Evolutionary conservation across 1,140 invertebrate genomes (phyloP).

Genomic region (Procambarus clarkii): DNA sequence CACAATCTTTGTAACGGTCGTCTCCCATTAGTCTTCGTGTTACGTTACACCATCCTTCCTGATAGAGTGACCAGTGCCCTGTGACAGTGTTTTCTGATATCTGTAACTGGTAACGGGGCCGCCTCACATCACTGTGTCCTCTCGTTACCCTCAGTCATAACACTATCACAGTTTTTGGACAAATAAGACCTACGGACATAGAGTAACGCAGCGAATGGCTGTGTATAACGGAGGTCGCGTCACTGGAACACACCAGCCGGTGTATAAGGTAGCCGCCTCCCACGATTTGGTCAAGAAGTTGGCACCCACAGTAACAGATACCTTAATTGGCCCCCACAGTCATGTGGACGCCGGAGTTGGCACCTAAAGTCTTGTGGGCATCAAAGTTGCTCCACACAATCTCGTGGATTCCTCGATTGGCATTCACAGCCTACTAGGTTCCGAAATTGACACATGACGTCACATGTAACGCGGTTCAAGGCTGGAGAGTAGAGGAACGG

Average conservation of each 20-base stretch:
- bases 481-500: background rate
- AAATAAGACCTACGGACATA: background rate
- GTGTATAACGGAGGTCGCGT: background rate
- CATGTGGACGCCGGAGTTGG: background rate
- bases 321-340: background rate
- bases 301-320: background rate
- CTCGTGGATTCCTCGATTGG: background rate
- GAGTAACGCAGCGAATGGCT: background rate
- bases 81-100: background rate
- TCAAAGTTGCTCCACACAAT: too few species aligned
- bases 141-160: background rate
- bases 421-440: background rate
- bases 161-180: slow-evolving; percentile 2
- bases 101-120: too few species aligned
- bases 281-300: background rate
- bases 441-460: background rate
- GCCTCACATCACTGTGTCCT: too few species aligned
- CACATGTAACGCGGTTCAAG: background rate
- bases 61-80: background rate
- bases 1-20: background rate
- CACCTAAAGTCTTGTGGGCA: background rate
- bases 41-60: background rate
- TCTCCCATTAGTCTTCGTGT: background rate
- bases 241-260: background rate
- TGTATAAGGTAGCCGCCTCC: background rate